Base-by-base conservation (phyloP, 2,113 vertebrate species). In the Cyanistes caeruleus region DNA sequence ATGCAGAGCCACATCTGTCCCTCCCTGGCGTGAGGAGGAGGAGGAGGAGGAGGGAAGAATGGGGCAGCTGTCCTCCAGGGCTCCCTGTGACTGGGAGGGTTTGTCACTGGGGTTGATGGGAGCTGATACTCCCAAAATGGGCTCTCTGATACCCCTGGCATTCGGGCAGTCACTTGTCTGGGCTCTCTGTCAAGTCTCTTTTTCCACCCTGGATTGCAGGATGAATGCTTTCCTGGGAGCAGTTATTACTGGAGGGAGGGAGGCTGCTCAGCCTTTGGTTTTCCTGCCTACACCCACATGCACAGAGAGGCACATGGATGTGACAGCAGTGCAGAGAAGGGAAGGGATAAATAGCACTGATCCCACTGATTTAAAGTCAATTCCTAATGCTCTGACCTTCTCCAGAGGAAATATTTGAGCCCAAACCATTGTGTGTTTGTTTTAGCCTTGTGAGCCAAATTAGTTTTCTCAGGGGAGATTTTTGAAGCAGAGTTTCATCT, bases 1-100 rank as follows among this genome's bases (percentile, higher is more conserved):
- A 92, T 19, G 83, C 83, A 93, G 83, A 82, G 81, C 77, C 89
- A 96, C 91, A 94, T 97, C 95, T 97, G 96, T 93, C 87, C 91
- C 88, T 92, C 82, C 83, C 75, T 95, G 91, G 67, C 1, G 0
- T 21, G 53, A 62, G 70, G 74, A 76, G 69, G 62, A 78, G 56
- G 20, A 37, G 56, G 20, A 37, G 37, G 9, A 86, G 28, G 31
- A 85, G 65, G 63, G 44, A 84, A 90, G 93, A 97, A 91, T 83
- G 91, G 77, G 76, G 75, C 97, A 97, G 95, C 95, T 97, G 97
- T 96, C 59, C 87, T 35, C n/a, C 39, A 22, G 53, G 67, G 58
- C 59, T 89, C 5, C 2, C 74, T 78, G 72, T 15, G 31, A 3
- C 27, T 5, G 63, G 62, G 28, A 30, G 58, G 70, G 23, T 68